Evolutionary conservation across 2,797 vertebrate genomes (phyloP).

Genomic region (Neopelma chrysocephalum): DNA sequence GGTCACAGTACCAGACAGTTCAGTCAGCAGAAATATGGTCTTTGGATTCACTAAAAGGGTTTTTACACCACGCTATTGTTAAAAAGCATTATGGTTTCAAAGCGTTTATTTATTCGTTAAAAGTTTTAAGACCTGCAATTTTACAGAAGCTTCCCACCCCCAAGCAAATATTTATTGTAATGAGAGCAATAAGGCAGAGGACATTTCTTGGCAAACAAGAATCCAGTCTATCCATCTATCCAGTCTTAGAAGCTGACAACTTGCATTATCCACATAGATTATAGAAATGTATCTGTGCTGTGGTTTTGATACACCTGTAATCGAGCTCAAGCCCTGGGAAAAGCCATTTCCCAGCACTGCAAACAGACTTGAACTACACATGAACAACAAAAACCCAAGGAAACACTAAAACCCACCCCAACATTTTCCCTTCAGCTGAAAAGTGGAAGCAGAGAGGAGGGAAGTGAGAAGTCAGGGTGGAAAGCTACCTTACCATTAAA

Average conservation of each 20-base stretch:
- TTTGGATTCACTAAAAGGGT: slow-evolving; percentile 42
- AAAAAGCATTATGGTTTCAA: background rate
- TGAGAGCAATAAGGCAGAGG: background rate
- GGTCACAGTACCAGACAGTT: slow-evolving; percentile 82
- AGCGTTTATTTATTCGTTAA: background rate
- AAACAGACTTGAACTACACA: background rate
- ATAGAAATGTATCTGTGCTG: background rate
- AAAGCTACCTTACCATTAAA: slow-evolving; percentile 76
- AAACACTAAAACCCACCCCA: background rate
- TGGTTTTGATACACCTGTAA: background rate
- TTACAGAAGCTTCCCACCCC: slow-evolving; percentile 8
- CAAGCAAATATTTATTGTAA: background rate
- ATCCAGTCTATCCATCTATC: background rate
- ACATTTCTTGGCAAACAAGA: background rate
- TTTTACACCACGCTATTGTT: background rate
- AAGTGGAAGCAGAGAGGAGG: slow-evolving; percentile 14
- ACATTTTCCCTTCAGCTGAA: background rate
- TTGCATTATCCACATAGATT: background rate
- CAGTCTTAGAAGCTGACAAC: background rate
- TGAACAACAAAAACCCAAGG: background rate
- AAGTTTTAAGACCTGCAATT: background rate
- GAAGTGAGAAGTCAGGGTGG: slow-evolving; percentile 10
- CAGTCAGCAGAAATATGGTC: slow-evolving; percentile 79
- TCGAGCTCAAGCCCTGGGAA: background rate
- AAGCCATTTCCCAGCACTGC: background rate